Base-by-base conservation (phyloP, 2,113 vertebrate species). In the Syngnathus typhle region DNA sequence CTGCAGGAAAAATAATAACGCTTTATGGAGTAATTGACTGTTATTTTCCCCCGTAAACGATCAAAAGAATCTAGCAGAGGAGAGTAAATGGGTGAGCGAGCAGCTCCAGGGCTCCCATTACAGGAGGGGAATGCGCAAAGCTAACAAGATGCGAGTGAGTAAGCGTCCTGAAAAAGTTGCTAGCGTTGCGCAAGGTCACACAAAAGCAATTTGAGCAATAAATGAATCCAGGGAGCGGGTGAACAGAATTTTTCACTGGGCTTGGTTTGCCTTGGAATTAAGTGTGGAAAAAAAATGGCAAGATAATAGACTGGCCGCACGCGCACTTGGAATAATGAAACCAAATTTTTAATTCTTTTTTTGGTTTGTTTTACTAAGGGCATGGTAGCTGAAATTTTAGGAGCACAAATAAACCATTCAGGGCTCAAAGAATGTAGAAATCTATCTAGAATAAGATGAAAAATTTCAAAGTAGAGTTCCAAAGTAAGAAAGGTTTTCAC, bases 81-180 rank as follows among this genome's bases (percentile, higher is more conserved):
- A 56, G 46, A 60, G 65, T 64, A 60, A 43, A 60, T 58, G 43
- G 58, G 58, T 43, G 72, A 67, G 38, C 32, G 62, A 63, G 55
- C 37, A 63, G 61, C 65, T 76, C 9, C 2, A 52, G 68, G 68
- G 63, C 47, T 71, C 43, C 38, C 36, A 61, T 74, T 68, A 74
- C 74, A 65, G 56, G 51, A 70, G 55, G 49, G 58, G 21, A 47
- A 52, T 58, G 44, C 19, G 58, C 38, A 67, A 55, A 51, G 27
- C 69, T 49, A 72, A 62, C 62, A 69, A 37, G 71, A 54, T 43
- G 56, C 51, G 55, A 44, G 38, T 51, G 51, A 75, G 38, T 51
- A 46, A 75, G 19, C 58, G 68, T 77, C 23, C 36, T 18, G 37
- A 74, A 23, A 65, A 55, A 70, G 16, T 59, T 59, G 58, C 2